Percentiles rank a stretch among this genome's conserved stretches.
phyloP scores from a whole-genome alignment of 2,113 vertebrate species.

The Tragelaphus strepsiceros region DNA sequence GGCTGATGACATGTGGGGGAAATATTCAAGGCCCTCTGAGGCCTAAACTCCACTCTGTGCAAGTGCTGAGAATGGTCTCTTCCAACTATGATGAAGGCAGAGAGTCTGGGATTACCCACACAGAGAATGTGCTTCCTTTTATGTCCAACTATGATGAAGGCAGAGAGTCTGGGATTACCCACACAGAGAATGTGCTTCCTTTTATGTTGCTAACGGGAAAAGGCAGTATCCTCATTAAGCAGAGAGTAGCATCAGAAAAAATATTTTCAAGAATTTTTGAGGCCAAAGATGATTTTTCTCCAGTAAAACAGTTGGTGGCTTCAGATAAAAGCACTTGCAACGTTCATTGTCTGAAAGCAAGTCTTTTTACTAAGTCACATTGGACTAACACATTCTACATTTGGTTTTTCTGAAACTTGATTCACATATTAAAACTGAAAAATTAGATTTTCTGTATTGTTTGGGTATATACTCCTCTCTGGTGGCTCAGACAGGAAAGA shows the following conservation, averaged over 20 bases:
- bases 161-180: not conserved
- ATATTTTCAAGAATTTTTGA: conserved; percentile 16
- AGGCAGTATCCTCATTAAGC: not conserved
- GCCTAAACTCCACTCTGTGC: not conserved
- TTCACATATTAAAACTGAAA: not conserved
- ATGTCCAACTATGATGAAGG: not conserved
- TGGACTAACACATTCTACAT: not conserved
- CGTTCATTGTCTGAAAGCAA: not conserved
- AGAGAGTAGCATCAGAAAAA: not conserved
- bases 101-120: not conserved
- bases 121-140: not conserved
- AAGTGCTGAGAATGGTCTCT: not conserved
- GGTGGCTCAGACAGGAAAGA: not conserved
- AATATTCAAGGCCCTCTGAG: not conserved
- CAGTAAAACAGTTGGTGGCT: not conserved
- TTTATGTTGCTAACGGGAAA: not conserved
- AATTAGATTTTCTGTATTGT: not conserved
- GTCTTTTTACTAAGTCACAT: not conserved
- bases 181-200: not conserved
- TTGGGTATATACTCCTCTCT: not conserved
- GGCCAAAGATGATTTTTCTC: not conserved
- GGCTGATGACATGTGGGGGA: not conserved
- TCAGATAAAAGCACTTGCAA: not conserved
- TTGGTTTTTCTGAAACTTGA: not conserved
- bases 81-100: not conserved